Conservation (phyloP, 1,140 invertebrate genomes). For the Hycleus cichorii region DNA sequence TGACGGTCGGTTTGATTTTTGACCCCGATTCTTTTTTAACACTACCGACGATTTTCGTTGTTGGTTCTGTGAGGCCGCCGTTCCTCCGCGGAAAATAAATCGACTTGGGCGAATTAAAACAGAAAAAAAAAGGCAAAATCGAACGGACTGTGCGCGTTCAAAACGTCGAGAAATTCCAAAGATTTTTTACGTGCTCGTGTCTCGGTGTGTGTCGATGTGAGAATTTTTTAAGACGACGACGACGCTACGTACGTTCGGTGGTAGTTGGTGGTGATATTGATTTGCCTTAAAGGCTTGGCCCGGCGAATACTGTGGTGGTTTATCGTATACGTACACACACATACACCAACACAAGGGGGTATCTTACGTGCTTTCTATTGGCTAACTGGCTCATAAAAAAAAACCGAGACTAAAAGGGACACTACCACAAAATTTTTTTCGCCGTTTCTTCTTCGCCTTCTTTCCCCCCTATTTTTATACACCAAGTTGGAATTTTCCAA, state of each 20-base stretch:
- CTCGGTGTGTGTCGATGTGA: neutral
- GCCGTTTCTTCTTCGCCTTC: neutral
- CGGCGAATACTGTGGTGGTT: conserved; percentile 30
- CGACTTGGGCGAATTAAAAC: too few species aligned
- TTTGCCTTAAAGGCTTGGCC: conserved; percentile 41
- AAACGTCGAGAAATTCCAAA: conserved; percentile 29
- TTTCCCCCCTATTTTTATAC: too few species aligned
- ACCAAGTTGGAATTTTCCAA: conserved; percentile 39
- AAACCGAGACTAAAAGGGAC: conserved; percentile 23
- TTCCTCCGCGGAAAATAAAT: too few species aligned
- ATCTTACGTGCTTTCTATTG: conserved; percentile 41
- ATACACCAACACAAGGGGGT: conserved; percentile 11
- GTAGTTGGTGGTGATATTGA: conserved; percentile 31
- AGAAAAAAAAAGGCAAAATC: too few species aligned
- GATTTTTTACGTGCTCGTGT: conserved; percentile 27
- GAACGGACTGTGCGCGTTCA: neutral
- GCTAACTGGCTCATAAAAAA: conserved; percentile 42
- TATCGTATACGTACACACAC: too few species aligned
- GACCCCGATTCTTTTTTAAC: conserved; percentile 33
- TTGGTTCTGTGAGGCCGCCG: too few species aligned
- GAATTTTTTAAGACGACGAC: conserved; percentile 38
- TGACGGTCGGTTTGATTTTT: conserved; percentile 31
- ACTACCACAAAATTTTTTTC: conserved; percentile 30
- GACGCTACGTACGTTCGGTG: too few species aligned
- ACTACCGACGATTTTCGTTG: too few species aligned